Evolutionary conservation across 2,113 vertebrate species (phyloP).

Genomic region (Capreolus pygargus): DNA sequence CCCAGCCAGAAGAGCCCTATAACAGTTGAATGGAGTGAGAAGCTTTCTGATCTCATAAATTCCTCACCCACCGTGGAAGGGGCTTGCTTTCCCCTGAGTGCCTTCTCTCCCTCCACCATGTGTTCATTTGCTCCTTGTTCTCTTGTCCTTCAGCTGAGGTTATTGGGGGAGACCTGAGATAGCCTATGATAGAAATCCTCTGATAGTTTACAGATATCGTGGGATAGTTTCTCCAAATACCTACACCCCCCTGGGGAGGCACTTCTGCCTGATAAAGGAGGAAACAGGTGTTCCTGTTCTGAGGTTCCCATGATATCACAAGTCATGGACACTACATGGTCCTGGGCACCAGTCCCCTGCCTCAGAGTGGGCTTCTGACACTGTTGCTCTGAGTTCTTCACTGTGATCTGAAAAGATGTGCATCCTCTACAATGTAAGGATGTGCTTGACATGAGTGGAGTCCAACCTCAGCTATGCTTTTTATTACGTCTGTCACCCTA

Average conservation of each 20-base stretch:
- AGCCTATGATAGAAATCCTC: neutral
- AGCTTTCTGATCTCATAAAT: accelerated
- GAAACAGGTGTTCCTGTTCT: neutral
- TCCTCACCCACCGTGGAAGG: accelerated
- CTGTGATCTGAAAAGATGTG: accelerated
- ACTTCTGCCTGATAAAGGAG: accelerated
- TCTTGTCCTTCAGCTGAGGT: accelerated
- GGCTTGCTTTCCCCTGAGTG: neutral
- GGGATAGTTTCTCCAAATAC: neutral
- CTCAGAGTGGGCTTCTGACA: accelerated
- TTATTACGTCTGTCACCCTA: neutral
- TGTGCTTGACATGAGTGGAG: accelerated
- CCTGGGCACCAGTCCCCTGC: no score
- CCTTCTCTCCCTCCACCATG: accelerated
- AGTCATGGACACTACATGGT: accelerated
- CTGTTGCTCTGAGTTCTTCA: neutral
- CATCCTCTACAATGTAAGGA: accelerated
- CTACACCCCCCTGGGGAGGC: accelerated
- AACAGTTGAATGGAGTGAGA: constrained; percentile 61
- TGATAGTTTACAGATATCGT: neutral
- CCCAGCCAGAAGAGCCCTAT: accelerated
- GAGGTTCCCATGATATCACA: accelerated
- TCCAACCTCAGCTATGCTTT: neutral
- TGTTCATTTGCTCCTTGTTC: neutral
- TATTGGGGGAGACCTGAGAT: accelerated